Evolutionary conservation across 1,140 invertebrate species (phyloP), one percentile per base, ranked within the genome.

Genomic region (Arctopsyche grandis): DNA sequence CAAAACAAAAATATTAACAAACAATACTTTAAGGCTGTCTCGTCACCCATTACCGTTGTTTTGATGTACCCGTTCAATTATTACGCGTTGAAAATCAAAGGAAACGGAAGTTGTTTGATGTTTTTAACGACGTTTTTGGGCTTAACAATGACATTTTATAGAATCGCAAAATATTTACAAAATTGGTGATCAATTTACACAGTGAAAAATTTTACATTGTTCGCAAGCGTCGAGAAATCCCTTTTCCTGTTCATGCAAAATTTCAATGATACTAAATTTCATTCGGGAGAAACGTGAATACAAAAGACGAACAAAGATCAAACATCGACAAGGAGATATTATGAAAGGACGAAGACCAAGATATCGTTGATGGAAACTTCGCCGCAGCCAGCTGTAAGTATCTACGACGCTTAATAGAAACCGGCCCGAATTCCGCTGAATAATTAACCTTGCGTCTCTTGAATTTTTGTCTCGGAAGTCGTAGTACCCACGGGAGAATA

Each of bases 331-430:
- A 38, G 29, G 29, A 38, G 56, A 60, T 19, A 60, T 60, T 60
- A 19, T 60, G 19, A 19, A 52, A 4, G 48, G 48, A 14, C 48
- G 10, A 14, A 46, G 44, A 9, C 56, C 16, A 38, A 60, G 56
- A 60, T 60, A 60, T 16, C 56, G 56, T 60, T 60, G 56, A 60
- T 60, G 9, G 56, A 60, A 60, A 60, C 56, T 19, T 60, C 21
- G 56, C 21, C 56, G 1, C 56, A 9, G 12, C 16, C 10, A n/a
- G 48, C 12, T 5, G 48, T 38, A 38, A 38, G 29, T 38, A n/a
- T n/a, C n/a, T n/a, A 38, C 48, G 48, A 52, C 48, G 48, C 10
- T 52, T 19, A 19, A 19, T 60, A 21, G 56, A 16, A 16, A 19
- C 56, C 7, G 1, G 9, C 16, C 56, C 16, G n/a, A 60, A 19